Percentiles rank a stretch among this genome's conserved stretches.
phyloP scores from a whole-genome alignment of 92 coral and sea anemone genomes.

The Zoanthus solanderi region DNA sequence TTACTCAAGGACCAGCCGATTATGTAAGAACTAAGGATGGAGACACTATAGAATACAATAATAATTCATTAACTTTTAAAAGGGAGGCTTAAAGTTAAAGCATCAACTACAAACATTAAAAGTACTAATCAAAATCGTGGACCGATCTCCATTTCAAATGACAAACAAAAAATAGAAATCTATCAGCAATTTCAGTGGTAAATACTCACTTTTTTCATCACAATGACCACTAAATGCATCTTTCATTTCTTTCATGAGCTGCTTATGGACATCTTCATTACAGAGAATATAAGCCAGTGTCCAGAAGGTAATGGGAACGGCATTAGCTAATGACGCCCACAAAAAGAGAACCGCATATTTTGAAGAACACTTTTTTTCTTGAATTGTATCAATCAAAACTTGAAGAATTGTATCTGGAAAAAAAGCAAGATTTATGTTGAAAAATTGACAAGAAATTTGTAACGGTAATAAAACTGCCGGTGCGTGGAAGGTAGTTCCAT shows the following conservation, averaged over 20 bases:
- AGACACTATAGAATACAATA: too few species aligned
- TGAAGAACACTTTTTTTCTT: slow-evolving; percentile 55
- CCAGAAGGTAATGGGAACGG: slow-evolving; percentile 76
- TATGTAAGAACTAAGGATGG: too few species aligned
- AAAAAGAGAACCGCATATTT: slow-evolving; percentile 60
- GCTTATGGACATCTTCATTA: slow-evolving; percentile 47
- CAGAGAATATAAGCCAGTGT: slow-evolving; percentile 59
- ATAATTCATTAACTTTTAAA: too few species aligned
- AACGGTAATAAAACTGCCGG: neutral
- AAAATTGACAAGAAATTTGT: neutral
- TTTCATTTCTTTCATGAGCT: slow-evolving; percentile 46
- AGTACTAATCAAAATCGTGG: too few species aligned
- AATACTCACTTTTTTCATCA: slow-evolving; percentile 29
- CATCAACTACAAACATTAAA: too few species aligned
- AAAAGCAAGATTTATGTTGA: neutral
- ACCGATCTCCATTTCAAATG: too few species aligned
- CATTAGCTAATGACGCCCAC: slow-evolving; percentile 76
- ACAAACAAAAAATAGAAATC: too few species aligned
- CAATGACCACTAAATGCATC: slow-evolving; percentile 31
- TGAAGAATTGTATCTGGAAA: slow-evolving; percentile 49
- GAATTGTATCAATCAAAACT: slow-evolving; percentile 37
- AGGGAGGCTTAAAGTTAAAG: too few species aligned
- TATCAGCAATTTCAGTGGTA: neutral
- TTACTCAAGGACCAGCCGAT: too few species aligned
- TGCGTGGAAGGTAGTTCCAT: too few species aligned